A percentile compares a stretch with the other conserved stretches of the same genome.
Evolutionary conservation across 2,113 vertebrate species (phyloP).

Genomic region (Copsychus sechellarum): DNA sequence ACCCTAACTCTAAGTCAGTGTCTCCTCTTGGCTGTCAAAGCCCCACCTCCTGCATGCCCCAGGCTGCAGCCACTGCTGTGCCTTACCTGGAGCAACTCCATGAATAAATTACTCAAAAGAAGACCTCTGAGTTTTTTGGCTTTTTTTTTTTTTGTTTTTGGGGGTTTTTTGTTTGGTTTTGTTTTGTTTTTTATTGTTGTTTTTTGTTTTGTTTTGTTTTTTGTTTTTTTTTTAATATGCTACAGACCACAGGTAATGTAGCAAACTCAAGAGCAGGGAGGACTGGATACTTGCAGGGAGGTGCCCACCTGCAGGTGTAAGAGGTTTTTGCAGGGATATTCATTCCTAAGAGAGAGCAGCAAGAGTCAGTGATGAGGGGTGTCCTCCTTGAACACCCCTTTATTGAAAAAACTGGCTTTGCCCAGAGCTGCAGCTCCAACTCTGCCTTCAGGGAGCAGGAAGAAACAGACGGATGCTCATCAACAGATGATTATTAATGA

Average conservation of each 20-base stretch:
- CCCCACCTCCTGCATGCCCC: fast-evolving
- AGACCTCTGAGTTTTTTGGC: background rate
- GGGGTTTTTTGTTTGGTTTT: background rate
- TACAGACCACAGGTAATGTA: background rate
- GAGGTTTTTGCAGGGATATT: background rate
- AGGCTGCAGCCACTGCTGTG: background rate
- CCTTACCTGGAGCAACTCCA: background rate
- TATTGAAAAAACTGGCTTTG: background rate
- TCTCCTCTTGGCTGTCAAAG: background rate
- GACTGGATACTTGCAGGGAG: background rate
- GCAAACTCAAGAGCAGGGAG: background rate
- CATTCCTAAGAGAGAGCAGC: background rate
- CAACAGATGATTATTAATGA: background rate
- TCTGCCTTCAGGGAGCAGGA: background rate
- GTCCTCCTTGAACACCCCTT: background rate
- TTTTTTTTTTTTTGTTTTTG: no score
- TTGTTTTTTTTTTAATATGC: background rate
- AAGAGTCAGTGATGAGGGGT: background rate
- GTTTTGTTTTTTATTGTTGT: background rate
- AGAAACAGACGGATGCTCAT: background rate
- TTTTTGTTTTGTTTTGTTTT: no score
- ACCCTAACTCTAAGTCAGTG: background rate
- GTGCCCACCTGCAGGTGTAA: background rate
- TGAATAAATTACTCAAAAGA: background rate
- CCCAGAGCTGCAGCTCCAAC: background rate